These are phyloP conservation scores for Habrosyne pyritoides DNA, from an alignment of 2,888 invertebrate genomes.

Conservation along the genomic window DNA sequence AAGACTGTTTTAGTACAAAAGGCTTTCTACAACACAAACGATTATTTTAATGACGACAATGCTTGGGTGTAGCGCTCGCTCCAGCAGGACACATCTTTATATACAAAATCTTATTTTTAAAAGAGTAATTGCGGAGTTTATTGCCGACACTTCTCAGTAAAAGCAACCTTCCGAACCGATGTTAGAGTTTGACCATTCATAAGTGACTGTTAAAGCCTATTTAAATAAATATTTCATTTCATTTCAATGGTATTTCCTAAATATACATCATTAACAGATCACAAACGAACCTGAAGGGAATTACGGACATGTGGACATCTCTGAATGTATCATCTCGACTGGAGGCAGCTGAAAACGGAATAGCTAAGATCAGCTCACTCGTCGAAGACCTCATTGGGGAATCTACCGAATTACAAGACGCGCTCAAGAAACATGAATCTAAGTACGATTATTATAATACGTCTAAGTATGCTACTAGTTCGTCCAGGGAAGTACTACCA, in stretches of 20 bases:
- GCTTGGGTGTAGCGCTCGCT: too few species aligned
- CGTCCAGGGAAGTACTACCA: too few species aligned
- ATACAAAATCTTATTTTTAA: too few species aligned
- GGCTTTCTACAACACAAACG: too few species aligned
- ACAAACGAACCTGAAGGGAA: slow-evolving; percentile 71
- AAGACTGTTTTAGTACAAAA: too few species aligned
- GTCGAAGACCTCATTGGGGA: slow-evolving; percentile 82
- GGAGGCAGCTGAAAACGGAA: slow-evolving; percentile 85
- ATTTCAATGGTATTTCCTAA: not conserved
- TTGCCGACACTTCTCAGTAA: too few species aligned
- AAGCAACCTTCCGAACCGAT: too few species aligned
- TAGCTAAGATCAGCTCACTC: slow-evolving; percentile 84
- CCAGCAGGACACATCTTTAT: too few species aligned
- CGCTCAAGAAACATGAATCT: slow-evolving; percentile 26
- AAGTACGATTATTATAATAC: slow-evolving; percentile 21
- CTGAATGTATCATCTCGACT: slow-evolving; percentile 85
- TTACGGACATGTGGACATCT: slow-evolving; percentile 86
- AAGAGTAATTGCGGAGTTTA: too few species aligned
- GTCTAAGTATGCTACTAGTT: not conserved
- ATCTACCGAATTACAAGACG: slow-evolving; percentile 45
- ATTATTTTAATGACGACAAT: too few species aligned
- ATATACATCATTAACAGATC: slow-evolving; percentile 56
- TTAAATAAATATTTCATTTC: not conserved
- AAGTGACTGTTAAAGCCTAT: too few species aligned
- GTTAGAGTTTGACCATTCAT: too few species aligned